These are phyloP conservation scores for Drosophila setosimentum DNA, from an alignment of 2,888 invertebrate species.

Conservation along the genomic window DNA sequence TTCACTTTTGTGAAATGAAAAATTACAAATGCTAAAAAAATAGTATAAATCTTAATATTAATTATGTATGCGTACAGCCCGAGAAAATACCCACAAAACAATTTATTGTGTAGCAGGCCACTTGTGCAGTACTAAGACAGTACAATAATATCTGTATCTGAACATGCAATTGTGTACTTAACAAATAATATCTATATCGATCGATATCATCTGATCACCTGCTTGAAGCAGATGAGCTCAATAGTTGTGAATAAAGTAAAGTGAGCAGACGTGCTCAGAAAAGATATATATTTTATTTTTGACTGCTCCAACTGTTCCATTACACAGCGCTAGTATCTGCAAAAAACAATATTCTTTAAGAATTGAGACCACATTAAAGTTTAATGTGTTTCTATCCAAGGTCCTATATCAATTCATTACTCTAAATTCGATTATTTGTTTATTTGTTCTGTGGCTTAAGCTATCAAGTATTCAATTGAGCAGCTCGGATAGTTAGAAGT, in stretches of 20 bases:
- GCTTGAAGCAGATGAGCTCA: too few relatives aligned
- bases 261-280: too few relatives aligned
- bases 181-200: too few relatives aligned
- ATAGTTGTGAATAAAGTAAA: too few relatives aligned
- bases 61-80: too few relatives aligned
- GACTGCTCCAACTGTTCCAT: too few relatives aligned
- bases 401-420: not conserved
- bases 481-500: not conserved
- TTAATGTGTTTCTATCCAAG: not conserved
- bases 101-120: not conserved
- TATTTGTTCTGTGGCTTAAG: not conserved
- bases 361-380: not conserved
- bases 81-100: too few relatives aligned
- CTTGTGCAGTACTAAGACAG: not conserved
- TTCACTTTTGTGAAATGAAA: not conserved
- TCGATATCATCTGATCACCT: too few relatives aligned
- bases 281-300: too few relatives aligned
- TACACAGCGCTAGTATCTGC: too few relatives aligned
- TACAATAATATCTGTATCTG: not conserved
- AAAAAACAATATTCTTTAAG: not conserved
- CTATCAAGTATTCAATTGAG: not conserved
- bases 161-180: too few relatives aligned
- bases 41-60: too few relatives aligned
- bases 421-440: not conserved
- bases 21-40: not conserved